phyloP scores from a whole-genome alignment of 2,113 vertebrate species.

The Tyrannus savana region DNA sequence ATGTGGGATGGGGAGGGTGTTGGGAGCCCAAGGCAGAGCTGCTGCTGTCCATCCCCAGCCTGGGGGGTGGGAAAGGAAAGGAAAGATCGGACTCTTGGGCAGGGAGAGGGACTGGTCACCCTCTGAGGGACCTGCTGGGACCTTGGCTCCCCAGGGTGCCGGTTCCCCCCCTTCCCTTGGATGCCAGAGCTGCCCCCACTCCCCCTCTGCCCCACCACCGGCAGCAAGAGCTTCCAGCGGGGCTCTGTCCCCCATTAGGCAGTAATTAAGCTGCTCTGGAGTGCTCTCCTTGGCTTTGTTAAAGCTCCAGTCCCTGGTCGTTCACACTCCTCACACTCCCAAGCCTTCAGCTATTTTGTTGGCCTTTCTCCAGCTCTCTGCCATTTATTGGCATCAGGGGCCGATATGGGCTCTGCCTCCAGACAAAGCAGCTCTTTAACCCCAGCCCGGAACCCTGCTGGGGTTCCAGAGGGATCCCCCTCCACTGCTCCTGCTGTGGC shows the following conservation, averaged over 20 bases:
- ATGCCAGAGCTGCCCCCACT: neutral
- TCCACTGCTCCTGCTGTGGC: accelerated
- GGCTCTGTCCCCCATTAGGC: neutral
- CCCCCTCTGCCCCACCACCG: neutral
- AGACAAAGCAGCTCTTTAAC: neutral
- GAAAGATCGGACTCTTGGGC: neutral
- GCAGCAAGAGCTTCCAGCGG: neutral
- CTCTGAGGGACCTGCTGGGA: accelerated
- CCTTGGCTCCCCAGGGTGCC: neutral
- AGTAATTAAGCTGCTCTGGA: neutral
- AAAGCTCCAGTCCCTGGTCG: neutral
- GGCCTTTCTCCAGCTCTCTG: neutral
- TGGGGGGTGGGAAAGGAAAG: neutral
- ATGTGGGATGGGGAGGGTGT: accelerated
- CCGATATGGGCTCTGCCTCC: neutral
- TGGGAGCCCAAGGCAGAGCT: accelerated
- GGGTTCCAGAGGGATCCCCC: neutral
- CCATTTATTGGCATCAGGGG: neutral
- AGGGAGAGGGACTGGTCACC: neutral
- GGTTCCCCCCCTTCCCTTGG: accelerated
- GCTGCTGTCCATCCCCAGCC: neutral
- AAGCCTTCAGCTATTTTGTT: neutral
- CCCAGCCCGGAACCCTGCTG: neutral
- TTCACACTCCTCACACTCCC: neutral
- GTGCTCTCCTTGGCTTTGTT: neutral